A percentile compares a stretch with the other conserved stretches of the same genome.
phyloP scores from a whole-genome alignment of 2,113 vertebrate species.

The Gallinago jamesoni region DNA sequence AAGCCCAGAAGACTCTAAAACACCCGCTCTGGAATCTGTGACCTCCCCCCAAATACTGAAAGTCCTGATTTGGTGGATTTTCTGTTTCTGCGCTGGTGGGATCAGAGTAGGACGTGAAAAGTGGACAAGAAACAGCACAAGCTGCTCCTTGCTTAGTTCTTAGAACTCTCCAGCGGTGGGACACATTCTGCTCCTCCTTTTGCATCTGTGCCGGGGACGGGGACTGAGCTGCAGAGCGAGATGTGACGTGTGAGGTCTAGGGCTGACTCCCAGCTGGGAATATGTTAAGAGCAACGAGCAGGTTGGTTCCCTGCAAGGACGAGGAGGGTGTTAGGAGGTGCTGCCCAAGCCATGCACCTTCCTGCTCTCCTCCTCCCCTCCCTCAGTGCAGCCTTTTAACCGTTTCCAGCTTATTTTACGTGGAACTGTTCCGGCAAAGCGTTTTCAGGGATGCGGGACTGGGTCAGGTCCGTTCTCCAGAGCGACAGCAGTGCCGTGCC shows the following conservation, averaged over 20 bases:
- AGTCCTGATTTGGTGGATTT: neutral
- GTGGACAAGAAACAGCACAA: neutral
- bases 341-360: neutral
- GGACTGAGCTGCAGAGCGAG: neutral
- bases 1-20: neutral
- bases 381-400: neutral
- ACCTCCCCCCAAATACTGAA: neutral
- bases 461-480: neutral
- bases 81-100: neutral
- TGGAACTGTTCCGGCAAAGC: rapidly evolving
- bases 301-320: neutral
- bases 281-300: neutral
- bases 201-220: rapidly evolving
- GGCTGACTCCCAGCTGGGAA: neutral
- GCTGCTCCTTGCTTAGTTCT: neutral
- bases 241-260: rapidly evolving
- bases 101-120: neutral
- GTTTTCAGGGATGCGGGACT: rapidly evolving
- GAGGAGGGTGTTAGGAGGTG: neutral
- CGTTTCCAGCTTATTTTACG: neutral
- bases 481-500: neutral
- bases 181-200: neutral
- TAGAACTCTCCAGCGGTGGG: neutral
- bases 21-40: neutral
- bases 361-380: neutral